These are phyloP conservation scores for Plagiodera versicolora DNA, from an alignment of 2,888 invertebrate genomes.

Conservation along the genomic window DNA sequence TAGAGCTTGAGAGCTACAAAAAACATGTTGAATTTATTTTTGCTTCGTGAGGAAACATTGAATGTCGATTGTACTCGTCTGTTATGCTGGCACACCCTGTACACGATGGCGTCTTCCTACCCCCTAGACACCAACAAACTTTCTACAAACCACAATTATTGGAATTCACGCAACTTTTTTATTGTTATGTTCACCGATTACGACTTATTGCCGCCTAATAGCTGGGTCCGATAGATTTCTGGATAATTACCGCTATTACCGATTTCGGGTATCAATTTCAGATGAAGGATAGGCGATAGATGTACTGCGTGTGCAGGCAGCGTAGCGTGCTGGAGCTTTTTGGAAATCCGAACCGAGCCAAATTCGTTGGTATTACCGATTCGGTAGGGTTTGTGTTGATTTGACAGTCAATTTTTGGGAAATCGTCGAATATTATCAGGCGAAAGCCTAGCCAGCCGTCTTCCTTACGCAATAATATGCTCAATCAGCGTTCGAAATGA, in stretches of 20 bases:
- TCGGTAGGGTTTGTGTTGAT: not conserved
- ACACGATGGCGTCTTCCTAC: not conserved
- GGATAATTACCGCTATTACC: not conserved
- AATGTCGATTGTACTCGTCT: too few species aligned
- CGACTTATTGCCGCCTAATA: slow-evolving; percentile 13
- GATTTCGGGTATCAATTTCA: not conserved
- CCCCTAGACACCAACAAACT: not conserved
- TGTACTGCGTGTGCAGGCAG: not conserved
- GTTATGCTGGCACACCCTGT: not conserved
- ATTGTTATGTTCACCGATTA: slow-evolving; percentile 6
- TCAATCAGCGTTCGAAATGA: too few species aligned
- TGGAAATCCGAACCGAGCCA: not conserved
- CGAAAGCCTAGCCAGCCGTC: not conserved
- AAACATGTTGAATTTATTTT: too few species aligned
- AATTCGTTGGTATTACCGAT: not conserved
- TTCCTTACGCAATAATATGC: too few species aligned
- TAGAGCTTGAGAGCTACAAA: too few species aligned
- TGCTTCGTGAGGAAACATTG: too few species aligned
- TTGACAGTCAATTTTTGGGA: not conserved
- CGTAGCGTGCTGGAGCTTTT: not conserved
- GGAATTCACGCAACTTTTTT: slow-evolving; percentile 12
- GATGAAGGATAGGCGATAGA: not conserved
- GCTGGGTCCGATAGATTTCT: slow-evolving; percentile 1
- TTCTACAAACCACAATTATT: not conserved
- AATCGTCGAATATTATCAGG: not conserved